phyloP scores from a whole-genome alignment of 2,113 vertebrate genomes.

The Bambusicola thoracicus region DNA sequence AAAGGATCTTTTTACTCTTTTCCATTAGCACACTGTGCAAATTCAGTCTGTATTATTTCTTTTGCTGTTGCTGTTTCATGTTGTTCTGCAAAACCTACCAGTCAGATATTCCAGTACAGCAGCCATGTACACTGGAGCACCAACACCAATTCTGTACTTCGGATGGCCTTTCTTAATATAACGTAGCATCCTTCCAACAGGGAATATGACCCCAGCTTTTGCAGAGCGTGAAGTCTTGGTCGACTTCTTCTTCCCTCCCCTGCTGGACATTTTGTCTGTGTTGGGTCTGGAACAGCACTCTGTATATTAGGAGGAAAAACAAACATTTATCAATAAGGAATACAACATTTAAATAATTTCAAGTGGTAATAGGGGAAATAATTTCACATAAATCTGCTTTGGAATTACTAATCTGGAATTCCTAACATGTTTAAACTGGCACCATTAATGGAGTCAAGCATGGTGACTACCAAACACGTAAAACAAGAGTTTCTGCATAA shows the following conservation, averaged over 20 bases:
- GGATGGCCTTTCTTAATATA: constrained; percentile 96
- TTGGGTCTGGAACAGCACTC: constrained; percentile 59
- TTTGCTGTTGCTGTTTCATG: not conserved
- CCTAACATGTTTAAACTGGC: not conserved
- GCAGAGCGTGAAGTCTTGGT: constrained; percentile 94
- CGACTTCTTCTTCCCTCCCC: constrained; percentile 96
- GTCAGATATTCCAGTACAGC: constrained; percentile 97
- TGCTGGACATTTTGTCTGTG: constrained; percentile 89
- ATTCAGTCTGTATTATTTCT: not conserved
- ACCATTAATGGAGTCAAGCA: not conserved
- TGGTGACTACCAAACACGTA: not conserved
- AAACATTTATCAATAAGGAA: not conserved
- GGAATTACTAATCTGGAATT: not conserved
- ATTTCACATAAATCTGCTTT: not conserved
- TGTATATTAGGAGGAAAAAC: not conserved
- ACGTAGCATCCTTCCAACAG: constrained; percentile 96
- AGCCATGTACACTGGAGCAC: constrained; percentile 96
- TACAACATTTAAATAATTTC: not conserved
- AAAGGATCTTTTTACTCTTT: not conserved
- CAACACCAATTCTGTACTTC: constrained; percentile 95
- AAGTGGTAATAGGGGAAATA: not conserved
- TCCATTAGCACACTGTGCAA: not conserved
- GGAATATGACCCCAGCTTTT: constrained; percentile 97
- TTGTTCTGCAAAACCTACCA: constrained; percentile 79
- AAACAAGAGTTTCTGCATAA: not conserved